These are phyloP conservation scores for Cryptoprocta ferox DNA, from an alignment of 2,797 vertebrate species.

Conservation along the genomic window DNA sequence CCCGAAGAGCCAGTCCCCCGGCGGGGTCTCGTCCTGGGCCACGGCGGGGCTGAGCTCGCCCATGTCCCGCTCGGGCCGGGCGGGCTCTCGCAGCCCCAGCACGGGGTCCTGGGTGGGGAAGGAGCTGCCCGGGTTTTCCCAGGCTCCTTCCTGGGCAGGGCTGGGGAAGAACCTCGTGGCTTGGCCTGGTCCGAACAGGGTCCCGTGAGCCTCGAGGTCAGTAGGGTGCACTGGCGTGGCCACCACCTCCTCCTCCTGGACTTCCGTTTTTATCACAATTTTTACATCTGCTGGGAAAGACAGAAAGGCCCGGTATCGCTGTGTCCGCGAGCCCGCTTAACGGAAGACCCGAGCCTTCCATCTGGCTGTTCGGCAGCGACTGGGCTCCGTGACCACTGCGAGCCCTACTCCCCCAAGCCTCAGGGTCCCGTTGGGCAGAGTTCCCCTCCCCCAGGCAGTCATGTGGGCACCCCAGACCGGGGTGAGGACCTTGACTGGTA, in stretches of 20 bases:
- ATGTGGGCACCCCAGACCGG: background rate
- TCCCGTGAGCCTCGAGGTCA: constrained; percentile 78
- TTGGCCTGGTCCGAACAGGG: constrained; percentile 75
- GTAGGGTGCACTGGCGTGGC: constrained; percentile 78
- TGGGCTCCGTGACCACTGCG: rapidly evolving
- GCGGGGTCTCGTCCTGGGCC: constrained; percentile 68
- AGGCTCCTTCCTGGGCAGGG: constrained; percentile 74
- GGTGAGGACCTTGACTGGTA: background rate
- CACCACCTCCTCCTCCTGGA: constrained; percentile 79
- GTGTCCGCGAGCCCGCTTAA: background rate
- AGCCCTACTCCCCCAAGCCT: background rate
- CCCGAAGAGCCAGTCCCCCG: constrained; percentile 85
- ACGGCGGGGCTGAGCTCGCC: constrained; percentile 59
- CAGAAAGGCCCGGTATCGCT: background rate
- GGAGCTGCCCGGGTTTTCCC: constrained; percentile 75
- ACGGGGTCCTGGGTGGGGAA: constrained; percentile 74
- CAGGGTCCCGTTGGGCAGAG: background rate
- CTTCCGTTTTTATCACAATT: constrained; percentile 80
- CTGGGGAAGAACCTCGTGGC: constrained; percentile 76
- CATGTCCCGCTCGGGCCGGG: constrained; percentile 69
- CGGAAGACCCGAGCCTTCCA: background rate
- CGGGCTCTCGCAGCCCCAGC: constrained; percentile 71
- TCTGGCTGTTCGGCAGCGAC: background rate
- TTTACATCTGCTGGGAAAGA: constrained; percentile 79
- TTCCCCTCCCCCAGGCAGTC: background rate